Evolutionary conservation across 2,888 invertebrate species (phyloP).

Genomic region (Ophion ventricosus): DNA sequence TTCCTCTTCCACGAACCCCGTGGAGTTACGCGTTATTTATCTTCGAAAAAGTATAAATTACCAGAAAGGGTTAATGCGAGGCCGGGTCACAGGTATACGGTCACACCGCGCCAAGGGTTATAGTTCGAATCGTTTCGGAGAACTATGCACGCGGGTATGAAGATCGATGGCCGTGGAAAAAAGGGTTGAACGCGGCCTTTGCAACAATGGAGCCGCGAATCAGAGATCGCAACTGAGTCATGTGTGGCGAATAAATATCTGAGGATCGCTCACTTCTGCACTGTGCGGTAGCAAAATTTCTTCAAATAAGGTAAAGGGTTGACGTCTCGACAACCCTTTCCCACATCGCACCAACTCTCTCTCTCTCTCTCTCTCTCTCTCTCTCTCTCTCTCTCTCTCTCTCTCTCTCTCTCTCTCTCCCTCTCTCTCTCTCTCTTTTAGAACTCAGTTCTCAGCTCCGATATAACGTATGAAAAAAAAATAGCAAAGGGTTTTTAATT

Average conservation of each 20-base stretch:
- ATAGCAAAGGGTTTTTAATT: slow-evolving; percentile 17
- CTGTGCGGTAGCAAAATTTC: slow-evolving; percentile 4
- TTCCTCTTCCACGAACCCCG: slow-evolving; percentile 34
- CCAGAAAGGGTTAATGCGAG: slow-evolving; percentile 56
- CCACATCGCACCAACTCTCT: neutral
- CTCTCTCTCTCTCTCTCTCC: neutral
- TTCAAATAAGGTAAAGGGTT: slow-evolving; percentile 56
- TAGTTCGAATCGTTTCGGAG: slow-evolving; percentile 28
- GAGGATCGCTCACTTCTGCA: slow-evolving; percentile 6
- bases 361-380: neutral
- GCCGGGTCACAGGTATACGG: slow-evolving; percentile 38
- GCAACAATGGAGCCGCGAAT: slow-evolving; percentile 9
- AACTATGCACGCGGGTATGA: slow-evolving; percentile 38
- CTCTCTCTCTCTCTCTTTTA: neutral
- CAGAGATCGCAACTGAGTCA: slow-evolving; percentile 30
- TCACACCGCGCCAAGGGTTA: slow-evolving; percentile 17
- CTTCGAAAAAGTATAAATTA: slow-evolving; percentile 64
- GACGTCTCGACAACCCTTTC: slow-evolving; percentile 37
- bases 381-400: neutral
- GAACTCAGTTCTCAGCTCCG: neutral
- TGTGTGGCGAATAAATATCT: slow-evolving; percentile 40
- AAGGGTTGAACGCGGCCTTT: slow-evolving; percentile 57
- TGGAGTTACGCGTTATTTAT: slow-evolving; percentile 53
- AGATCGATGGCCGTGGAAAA: slow-evolving; percentile 59
- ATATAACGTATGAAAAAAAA: slow-evolving; percentile 27